Conservation (phyloP, 2,888 invertebrate species). For the Brachypalpus laphriformis region DNA sequence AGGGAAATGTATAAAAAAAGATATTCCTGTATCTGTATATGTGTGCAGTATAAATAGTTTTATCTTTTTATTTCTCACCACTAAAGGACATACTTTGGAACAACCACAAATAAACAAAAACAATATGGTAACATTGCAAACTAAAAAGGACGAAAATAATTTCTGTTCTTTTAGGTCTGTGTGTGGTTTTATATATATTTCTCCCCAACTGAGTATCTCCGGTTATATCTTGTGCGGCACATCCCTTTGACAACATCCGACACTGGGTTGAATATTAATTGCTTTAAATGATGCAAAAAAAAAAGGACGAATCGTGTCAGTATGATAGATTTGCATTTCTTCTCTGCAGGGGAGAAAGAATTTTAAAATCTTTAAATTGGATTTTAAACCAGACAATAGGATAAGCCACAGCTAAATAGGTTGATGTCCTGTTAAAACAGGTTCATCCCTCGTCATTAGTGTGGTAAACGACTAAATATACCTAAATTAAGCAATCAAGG, state of each 20-base stretch:
- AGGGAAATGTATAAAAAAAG: not conserved
- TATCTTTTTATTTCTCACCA: slow-evolving; percentile 6
- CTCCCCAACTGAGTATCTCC: no score
- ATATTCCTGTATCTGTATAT: not conserved
- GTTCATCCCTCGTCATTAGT: not conserved
- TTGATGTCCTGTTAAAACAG: not conserved
- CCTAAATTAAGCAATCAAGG: slow-evolving; percentile 29
- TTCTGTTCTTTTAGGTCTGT: not conserved
- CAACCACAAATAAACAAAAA: slow-evolving; percentile 17
- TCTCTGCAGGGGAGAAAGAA: not conserved
- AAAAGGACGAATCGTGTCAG: not conserved
- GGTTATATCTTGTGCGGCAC: not conserved
- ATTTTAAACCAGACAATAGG: not conserved
- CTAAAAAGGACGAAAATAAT: not conserved
- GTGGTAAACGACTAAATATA: not conserved
- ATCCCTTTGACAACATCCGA: not conserved
- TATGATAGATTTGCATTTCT: not conserved
- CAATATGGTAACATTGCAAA: not conserved
- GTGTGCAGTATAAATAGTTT: not conserved
- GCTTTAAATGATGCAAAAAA: not conserved
- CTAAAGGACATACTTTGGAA: slow-evolving; percentile 9
- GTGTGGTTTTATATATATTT: not conserved
- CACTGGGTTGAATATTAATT: slow-evolving; percentile 26
- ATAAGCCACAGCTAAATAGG: not conserved
- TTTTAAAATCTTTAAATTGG: not conserved